A percentile compares a stretch with the other conserved stretches of the same genome.
Conservation (phyloP, 2,113 vertebrate species). For the Peucedramus taeniatus region DNA sequence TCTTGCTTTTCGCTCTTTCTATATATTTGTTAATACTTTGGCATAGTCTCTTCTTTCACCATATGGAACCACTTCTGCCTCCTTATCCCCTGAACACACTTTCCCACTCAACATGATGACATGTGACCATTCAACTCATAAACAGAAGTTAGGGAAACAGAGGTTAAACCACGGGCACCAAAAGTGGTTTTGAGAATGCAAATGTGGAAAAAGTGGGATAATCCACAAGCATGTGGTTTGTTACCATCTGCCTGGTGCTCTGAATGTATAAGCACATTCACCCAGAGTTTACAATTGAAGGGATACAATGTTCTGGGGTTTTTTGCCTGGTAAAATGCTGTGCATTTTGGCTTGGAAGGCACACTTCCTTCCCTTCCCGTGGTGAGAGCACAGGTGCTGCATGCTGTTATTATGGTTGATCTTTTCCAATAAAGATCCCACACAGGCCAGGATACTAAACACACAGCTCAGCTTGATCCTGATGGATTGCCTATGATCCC, state of each 20-base stretch:
- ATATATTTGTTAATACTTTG: slow-evolving; percentile 26
- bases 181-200: slow-evolving; percentile 66
- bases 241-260: slow-evolving; percentile 55
- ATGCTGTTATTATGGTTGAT: slow-evolving; percentile 2
- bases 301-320: not conserved
- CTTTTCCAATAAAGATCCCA: slow-evolving; percentile 8
- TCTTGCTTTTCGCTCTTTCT: not conserved
- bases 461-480: not conserved
- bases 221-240: slow-evolving; percentile 74
- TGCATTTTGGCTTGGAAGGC: slow-evolving; percentile 31
- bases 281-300: slow-evolving; percentile 35
- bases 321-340: slow-evolving; percentile 26
- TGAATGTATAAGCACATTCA: slow-evolving; percentile 38
- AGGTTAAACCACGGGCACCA: slow-evolving; percentile 74
- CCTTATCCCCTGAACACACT: slow-evolving; percentile 61
- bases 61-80: slow-evolving; percentile 62
- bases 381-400: slow-evolving; percentile 13
- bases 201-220: slow-evolving; percentile 76
- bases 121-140: slow-evolving; percentile 72
- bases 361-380: not conserved
- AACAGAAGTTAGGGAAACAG: slow-evolving; percentile 74
- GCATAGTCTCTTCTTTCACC: slow-evolving; percentile 8
- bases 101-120: slow-evolving; percentile 68
- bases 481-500: not conserved
- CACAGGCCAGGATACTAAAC: not conserved